Conservation (phyloP, 2,888 invertebrate species). For the Drosophila gaucha region DNA sequence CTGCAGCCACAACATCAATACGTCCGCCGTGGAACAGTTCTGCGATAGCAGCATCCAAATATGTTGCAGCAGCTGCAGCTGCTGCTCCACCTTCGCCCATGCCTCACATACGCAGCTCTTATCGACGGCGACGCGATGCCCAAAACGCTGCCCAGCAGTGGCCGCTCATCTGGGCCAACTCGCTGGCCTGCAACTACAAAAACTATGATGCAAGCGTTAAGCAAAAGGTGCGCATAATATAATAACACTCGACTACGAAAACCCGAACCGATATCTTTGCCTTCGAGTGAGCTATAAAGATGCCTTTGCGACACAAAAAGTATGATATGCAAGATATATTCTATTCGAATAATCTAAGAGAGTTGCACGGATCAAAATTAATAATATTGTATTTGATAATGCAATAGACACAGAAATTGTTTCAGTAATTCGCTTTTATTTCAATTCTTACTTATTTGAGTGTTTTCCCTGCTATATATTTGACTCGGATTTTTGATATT, state of each 20-base stretch:
- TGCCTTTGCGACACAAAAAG: too few relatives aligned
- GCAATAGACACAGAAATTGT: too few relatives aligned
- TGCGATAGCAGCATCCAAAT: constrained; percentile 69
- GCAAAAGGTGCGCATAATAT: constrained; percentile 79
- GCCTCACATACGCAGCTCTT: constrained; percentile 74
- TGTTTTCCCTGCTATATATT: too few relatives aligned
- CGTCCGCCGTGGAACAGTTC: constrained; percentile 82
- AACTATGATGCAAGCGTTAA: constrained; percentile 81
- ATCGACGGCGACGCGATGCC: constrained; percentile 81
- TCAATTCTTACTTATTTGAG: too few relatives aligned
- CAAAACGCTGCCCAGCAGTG: constrained; percentile 76
- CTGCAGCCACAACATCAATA: constrained; percentile 29
- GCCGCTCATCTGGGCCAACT: constrained; percentile 82
- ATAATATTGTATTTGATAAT: too few relatives aligned
- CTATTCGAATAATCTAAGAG: too few relatives aligned
- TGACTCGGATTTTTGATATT: too few relatives aligned
- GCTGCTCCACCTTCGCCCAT: constrained; percentile 59
- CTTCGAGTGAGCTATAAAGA: too few relatives aligned
- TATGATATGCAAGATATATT: too few relatives aligned
- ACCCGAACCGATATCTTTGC: background rate
- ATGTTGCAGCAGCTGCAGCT: constrained; percentile 50
- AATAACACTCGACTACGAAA: constrained; percentile 50
- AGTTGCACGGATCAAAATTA: too few relatives aligned
- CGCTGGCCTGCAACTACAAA: constrained; percentile 81
- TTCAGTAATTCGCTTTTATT: too few relatives aligned